Evolutionary conservation across 1,140 invertebrate species (phyloP), one percentile per base, ranked within the genome.

Genomic region (Cyclina sinensis): DNA sequence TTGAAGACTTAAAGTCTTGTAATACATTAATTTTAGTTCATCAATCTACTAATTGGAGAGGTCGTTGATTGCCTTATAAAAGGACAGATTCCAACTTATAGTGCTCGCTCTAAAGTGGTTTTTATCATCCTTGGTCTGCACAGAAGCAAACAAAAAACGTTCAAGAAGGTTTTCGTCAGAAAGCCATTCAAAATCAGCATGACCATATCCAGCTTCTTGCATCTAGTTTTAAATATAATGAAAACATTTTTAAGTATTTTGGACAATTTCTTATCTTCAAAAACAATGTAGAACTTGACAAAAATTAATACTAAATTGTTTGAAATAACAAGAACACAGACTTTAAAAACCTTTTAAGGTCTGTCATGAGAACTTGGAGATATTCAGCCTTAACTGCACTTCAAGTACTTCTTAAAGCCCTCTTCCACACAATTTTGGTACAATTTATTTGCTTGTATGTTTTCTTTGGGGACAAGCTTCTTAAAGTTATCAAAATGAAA

Each of bases 1-100:
- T 79, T 48, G 74, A 79, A 12, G 74, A 5, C 37, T 12, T 30
- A 30, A 79, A 48, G 11, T 79, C 37, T 48, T 46, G 46, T 79
- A 12, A n/a, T 54, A 12, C 43, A 48, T 51, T 11, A 79, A n/a
- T n/a, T n/a, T n/a, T n/a, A 39, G 46, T 79, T 48, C 3, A 79
- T 30, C 9, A 18, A 11, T 14, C 74, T 7, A 5, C 4, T 27
- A 79, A 79, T 14, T n/a, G 74, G 35, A 4, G 74, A 39, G 3
- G 21, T 4, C 12, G 11, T 16, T 27, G 11, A 39, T 12, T 80
- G 43, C 7, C 76, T 37, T 3, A 80, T 18, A 21, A 1, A 46
- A 27, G 76, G 46, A 12, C 76, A 48, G 11, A 80, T 32, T 18
- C 76, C 51, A 21, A 59, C 43, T 27, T 54, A 35, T 18, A 48